Evolutionary conservation across 1,140 invertebrate species (phyloP).

Genomic region (Drosophila melanica): DNA sequence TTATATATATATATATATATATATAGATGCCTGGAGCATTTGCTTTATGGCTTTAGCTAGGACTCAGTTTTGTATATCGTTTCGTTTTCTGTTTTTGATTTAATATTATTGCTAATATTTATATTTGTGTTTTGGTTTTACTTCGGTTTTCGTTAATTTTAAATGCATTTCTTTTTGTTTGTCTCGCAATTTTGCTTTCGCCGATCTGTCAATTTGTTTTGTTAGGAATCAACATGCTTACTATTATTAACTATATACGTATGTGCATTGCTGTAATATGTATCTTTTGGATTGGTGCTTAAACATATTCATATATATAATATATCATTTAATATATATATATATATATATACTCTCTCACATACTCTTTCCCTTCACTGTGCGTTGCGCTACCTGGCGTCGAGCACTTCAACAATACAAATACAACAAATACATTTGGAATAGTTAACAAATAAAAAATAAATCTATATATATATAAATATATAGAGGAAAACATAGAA

Average conservation of each 20-base stretch:
- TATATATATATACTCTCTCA: constrained; percentile 17
- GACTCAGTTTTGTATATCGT: constrained; percentile 46
- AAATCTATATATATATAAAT: constrained; percentile 12
- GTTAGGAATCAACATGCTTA: constrained; percentile 62
- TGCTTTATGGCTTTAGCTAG: constrained; percentile 41
- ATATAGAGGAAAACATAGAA: constrained; percentile 4
- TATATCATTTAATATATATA: constrained; percentile 21
- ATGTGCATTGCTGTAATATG: constrained; percentile 67
- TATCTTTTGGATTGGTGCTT: constrained; percentile 73
- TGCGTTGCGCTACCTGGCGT: constrained; percentile 10
- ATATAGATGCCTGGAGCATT: constrained; percentile 6
- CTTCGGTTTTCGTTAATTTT: constrained; percentile 37
- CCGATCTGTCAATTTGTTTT: constrained; percentile 21
- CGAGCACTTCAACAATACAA: constrained; percentile 41
- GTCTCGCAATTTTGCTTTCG: background rate
- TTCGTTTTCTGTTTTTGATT: constrained; percentile 28
- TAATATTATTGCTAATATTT: constrained; percentile 27
- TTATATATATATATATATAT: background rate
- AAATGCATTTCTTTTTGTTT: constrained; percentile 48
- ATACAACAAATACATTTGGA: constrained; percentile 52
- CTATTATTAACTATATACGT: constrained; percentile 57
- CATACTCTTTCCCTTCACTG: constrained; percentile 11
- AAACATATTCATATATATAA: constrained; percentile 73
- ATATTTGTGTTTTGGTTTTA: constrained; percentile 16
- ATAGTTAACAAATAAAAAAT: constrained; percentile 72